Evolutionary conservation across 1,140 invertebrate genomes (phyloP).

Genomic region (Andricus grossulariae): DNA sequence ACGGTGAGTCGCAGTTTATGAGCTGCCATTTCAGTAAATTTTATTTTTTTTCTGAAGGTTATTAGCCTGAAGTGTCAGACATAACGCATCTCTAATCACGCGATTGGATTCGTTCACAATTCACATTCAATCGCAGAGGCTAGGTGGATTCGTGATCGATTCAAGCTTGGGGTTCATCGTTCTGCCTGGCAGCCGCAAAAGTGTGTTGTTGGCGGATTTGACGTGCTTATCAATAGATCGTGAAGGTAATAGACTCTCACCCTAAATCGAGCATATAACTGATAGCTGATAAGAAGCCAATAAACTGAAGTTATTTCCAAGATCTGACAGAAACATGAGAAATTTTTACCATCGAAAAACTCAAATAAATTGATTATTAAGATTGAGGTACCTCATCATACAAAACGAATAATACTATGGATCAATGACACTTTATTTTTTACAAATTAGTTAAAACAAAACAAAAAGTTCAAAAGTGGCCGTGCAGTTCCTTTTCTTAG

Average conservation of each 20-base stretch:
- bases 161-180: conserved; percentile 57
- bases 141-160: conserved; percentile 64
- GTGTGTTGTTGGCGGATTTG: conserved; percentile 71
- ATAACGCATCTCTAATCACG: conserved; percentile 43
- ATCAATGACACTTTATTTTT: not conserved
- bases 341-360: not conserved
- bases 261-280: conserved; percentile 65
- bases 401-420: too few species aligned
- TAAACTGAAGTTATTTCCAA: conserved; percentile 54
- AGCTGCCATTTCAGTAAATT: not conserved
- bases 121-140: conserved; percentile 55
- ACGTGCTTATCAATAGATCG: conserved; percentile 72
- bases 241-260: conserved; percentile 67
- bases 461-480: too few species aligned
- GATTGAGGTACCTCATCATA: too few species aligned
- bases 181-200: conserved; percentile 54
- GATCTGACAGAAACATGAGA: conserved; percentile 35
- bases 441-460: not conserved
- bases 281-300: conserved; percentile 67
- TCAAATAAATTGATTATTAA: too few species aligned
- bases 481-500: too few species aligned
- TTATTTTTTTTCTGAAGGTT: not conserved
- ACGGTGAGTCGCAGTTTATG: too few species aligned
- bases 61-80: not conserved
- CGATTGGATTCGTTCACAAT: conserved; percentile 39